phyloP scores from a whole-genome alignment of 2,113 vertebrate genomes.

The Chaetops frenatus region DNA sequence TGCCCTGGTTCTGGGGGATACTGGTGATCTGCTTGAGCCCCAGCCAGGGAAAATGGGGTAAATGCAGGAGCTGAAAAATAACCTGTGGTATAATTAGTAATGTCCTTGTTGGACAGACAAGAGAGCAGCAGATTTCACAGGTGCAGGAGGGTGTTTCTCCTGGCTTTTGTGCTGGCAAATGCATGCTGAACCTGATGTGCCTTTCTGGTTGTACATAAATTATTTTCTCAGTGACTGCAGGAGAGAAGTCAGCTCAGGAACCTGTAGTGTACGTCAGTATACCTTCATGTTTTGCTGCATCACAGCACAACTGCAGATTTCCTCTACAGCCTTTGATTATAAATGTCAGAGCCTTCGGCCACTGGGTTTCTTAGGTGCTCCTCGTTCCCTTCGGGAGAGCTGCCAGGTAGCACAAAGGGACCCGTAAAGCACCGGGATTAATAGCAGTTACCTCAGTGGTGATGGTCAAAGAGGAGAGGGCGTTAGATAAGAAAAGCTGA shows the following conservation, averaged over 20 bases:
- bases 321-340: not conserved
- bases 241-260: not conserved
- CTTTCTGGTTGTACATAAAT: not conserved
- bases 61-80: not conserved
- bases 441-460: not conserved
- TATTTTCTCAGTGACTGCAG: accelerated
- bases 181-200: not conserved
- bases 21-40: not conserved
- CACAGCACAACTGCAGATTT: not conserved
- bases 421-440: slow-evolving; percentile 29
- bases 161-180: not conserved
- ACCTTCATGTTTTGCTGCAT: not conserved
- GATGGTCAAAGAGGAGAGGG: not conserved
- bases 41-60: not conserved
- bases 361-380: not conserved
- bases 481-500: not conserved
- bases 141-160: not conserved
- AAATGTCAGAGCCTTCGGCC: not conserved
- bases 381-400: not conserved
- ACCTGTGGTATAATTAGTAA: not conserved
- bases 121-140: not conserved
- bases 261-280: not conserved
- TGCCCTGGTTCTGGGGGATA: not conserved
- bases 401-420: slow-evolving; percentile 34
- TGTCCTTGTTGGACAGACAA: not conserved